Base-by-base conservation (phyloP, 2,113 vertebrate genomes). In the Xenopus tropicalis region DNA sequence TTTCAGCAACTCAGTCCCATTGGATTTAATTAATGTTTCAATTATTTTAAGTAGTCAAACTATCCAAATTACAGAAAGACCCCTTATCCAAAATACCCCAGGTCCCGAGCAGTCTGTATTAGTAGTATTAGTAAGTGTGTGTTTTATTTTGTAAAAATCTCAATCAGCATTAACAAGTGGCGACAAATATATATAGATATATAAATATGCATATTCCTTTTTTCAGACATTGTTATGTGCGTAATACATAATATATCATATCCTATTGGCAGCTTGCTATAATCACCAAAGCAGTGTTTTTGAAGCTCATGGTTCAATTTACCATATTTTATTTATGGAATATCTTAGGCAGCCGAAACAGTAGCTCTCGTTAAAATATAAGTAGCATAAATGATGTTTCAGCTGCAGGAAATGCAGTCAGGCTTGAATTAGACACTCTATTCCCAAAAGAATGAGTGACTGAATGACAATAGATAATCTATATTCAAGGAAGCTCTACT, bases 401-500 rank as follows among this genome's bases (percentile, higher is more conserved):
- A 75, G 48, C 58, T 66, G 42, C 24, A 63, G n/a, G 20, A 51
- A 69, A 69, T 56, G 25, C 66, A 69, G 24, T 63, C 25, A 69
- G 48, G 66, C 66, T 69, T 76, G 66, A 69, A 69, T 75, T 76
- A 76, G 25, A 63, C 20, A 76, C 54, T 62, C 20, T 42, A 6
- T 63, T 69, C 66, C 73, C 73, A 76, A 76, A 63, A 69, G 66
- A 76, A 63, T 74, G 57, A 68, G 54, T 74, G 57, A 74, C 72
- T 68, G 72, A 74, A 74, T 76, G 73, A 76, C 73, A 76, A 69
- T 69, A 76, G 72, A 76, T 76, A 76, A 76, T 76, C 58, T 76
- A 76, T 76, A 76, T 76, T 76, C 73, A 76, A 68, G 29, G 73
- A 25, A 74, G 65, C 72, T 74, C 72, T 74, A 74, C 65, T 74